Conservation (phyloP, 2,797 vertebrate genomes). For the Darevskia nairensis region DNA sequence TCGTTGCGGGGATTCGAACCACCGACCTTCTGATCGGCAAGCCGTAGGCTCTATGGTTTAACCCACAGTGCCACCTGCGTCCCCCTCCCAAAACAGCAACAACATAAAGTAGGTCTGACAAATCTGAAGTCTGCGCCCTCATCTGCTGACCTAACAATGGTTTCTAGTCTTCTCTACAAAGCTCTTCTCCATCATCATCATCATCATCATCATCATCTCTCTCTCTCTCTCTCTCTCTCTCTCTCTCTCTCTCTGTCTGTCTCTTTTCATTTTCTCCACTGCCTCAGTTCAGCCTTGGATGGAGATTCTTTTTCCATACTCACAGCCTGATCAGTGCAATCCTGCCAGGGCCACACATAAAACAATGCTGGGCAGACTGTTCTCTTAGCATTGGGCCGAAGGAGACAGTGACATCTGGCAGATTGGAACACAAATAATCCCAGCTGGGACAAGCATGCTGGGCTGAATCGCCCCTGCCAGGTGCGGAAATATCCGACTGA, state of each 20-base stretch:
- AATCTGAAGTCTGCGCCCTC: no score
- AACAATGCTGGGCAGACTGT: background rate
- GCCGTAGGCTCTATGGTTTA: no score
- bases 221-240: no score
- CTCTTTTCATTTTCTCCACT: background rate
- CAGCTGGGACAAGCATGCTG: background rate
- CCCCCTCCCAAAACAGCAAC: no score
- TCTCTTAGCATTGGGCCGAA: background rate
- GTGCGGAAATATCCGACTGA: background rate
- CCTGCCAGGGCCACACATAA: no score
- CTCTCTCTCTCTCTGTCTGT: no score
- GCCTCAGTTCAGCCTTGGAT: background rate
- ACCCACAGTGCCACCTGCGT: no score
- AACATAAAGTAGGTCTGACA: no score
- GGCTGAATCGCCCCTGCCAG: background rate
- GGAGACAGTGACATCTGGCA: slow-evolving; percentile 2
- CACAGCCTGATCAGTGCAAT: background rate
- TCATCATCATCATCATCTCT: no score
- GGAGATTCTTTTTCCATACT: background rate
- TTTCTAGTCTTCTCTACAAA: background rate
- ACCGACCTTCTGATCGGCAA: no score
- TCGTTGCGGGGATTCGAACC: no score
- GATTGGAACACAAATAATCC: slow-evolving; percentile 10
- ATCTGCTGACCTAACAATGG: no score
- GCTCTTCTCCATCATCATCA: background rate